Evolutionary conservation across 2,888 invertebrate species (phyloP).

Genomic region (Chymomyza amoena): DNA sequence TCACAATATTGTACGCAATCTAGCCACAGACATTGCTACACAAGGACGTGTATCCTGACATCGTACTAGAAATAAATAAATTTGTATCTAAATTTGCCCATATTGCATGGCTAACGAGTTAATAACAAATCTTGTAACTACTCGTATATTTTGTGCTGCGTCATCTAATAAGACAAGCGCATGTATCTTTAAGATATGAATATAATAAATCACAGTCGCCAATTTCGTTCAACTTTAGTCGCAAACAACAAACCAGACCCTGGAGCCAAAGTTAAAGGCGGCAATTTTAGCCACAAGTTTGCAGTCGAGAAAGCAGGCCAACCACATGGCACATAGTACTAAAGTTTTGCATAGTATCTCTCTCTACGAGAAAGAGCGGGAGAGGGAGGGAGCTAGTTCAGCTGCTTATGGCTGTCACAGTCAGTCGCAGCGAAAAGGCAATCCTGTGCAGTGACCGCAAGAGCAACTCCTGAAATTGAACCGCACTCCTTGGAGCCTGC

Average conservation of each 20-base stretch:
- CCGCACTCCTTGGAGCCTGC: not conserved
- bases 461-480: not conserved
- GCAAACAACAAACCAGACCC: not conserved
- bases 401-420: not conserved
- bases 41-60: not conserved
- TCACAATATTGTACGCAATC: constrained; percentile 5
- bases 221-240: not conserved
- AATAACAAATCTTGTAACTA: constrained; percentile 60
- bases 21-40: not conserved
- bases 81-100: not conserved
- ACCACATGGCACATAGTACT: too few relatives aligned
- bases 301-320: not conserved
- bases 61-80: not conserved
- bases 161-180: constrained; percentile 55
- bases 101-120: constrained; percentile 53
- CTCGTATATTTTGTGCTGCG: constrained; percentile 34
- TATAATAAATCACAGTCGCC: constrained; percentile 59
- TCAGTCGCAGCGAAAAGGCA: not conserved
- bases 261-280: not conserved
- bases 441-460: not conserved
- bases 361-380: not conserved
- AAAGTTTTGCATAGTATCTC: too few relatives aligned
- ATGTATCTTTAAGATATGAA: constrained; percentile 32
- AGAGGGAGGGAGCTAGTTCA: not conserved
- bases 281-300: not conserved